Base-by-base conservation (phyloP, 2,888 invertebrate species). In the Platycheirus rosarum region DNA sequence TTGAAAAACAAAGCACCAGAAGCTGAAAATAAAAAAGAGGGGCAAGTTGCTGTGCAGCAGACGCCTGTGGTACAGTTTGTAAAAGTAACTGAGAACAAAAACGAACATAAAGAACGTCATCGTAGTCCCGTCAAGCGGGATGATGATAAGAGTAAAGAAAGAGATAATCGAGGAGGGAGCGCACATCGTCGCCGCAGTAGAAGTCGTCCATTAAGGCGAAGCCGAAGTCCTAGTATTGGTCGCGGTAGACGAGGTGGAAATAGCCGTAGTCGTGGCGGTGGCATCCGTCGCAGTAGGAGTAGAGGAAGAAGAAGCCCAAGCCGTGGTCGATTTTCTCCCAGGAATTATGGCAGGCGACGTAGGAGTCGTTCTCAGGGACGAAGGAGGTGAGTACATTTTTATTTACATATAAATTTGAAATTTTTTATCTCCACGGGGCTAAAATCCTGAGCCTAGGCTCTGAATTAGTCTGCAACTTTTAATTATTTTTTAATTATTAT, bases 21-120 rank as follows among this genome's bases (percentile, higher is more conserved):
- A 44, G 88, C 87, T 85, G 91, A 86, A 87, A 90, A 85, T 85
- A 89, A 79, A 86, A 89, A 79, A 85, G 90, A 60, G 87, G 88
- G 42, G 84, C 87, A 71, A 90, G 87, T 85, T 90, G 86, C 86
- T 37, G 37, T 53, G 89, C 88, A 85, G 86, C 85, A n/a, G n/a
- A n/a, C 74, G 86, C 78, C 86, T 87, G 60, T 87, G 87, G 85
- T 84, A 85, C 13, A 88, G 88, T 85, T 76, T 86, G 70, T 85
- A 2, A 82, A 90, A 84, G 91, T 91, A 86, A 51, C 63, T 68
- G 42, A 23, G 53, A 55, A 78, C 9, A 84, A 76, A 5, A 29
- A 69, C 16, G 37, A 65, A 32, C 9, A 40, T 9, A 55, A 20
- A 46, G 53, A 74, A 5, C 42, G 65, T 1, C 75, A 29, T 11